Base-by-base conservation (phyloP, 2,888 invertebrate species). In the Strigamia transsilvanica region DNA sequence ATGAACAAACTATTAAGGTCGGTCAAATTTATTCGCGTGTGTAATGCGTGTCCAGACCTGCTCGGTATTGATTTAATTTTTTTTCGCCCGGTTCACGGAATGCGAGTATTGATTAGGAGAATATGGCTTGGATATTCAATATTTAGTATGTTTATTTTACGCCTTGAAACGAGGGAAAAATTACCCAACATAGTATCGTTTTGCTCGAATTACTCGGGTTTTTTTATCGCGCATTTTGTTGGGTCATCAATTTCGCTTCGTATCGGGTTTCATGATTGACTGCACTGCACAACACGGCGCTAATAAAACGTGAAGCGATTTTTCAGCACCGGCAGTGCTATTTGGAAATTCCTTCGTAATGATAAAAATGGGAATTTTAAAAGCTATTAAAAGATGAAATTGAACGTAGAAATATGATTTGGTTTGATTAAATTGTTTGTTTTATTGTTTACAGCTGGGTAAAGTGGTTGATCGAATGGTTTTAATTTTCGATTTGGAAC, bases 401-500 rank as follows among this genome's bases (percentile, higher is more conserved):
- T 38, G 10, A 10, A 6, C 38, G 38, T 38, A 7, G 6, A 38
- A 38, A 38, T 38, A 38, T 38, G 38, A 38, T 18, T 1, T 51
- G 7, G 18, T 51, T 7, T 18, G 0, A 51, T 51, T 51, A 51
- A 51, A 51, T 51, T 18, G 7, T 51, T 51, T 18, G 7, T 4
- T 77, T 23, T 34, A 18, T 82, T 82, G 32, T 46, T 46, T 46
- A 1, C 34, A 78, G 77, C 42, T 82, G 12, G 82, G 82, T 42
- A 73, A 78, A 38, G 38, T 46, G 2, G 73, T 88, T 41, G 87
- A 87, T 83, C 87, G 87, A 5, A 84, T 88, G 56, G 87, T 87
- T 15, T 87, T 88, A 34, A 87, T 89, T 82, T 88, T 89, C 85
- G 89, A 89, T 84, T 87, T 89, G 87, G 88, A 88, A 21, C 87